Percentiles rank a stretch among this genome's conserved stretches.
Evolutionary conservation across 2,113 vertebrate species (phyloP).

Genomic region (Macquaria australasica): DNA sequence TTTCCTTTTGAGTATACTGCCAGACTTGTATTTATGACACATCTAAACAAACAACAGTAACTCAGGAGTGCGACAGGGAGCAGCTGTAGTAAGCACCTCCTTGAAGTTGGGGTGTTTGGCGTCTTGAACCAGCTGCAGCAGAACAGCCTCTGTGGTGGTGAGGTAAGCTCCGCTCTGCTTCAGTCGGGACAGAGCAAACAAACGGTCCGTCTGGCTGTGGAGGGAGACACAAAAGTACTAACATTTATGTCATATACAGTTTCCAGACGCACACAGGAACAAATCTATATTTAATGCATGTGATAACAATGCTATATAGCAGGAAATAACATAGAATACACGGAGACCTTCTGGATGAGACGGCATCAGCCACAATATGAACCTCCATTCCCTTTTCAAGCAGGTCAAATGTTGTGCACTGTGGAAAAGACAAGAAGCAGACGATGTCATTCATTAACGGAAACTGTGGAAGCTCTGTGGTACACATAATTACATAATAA

Average conservation of each 20-base stretch:
- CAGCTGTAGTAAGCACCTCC: conserved; percentile 81
- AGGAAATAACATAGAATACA: background rate
- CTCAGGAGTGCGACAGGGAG: background rate
- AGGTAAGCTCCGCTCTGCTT: conserved; percentile 91
- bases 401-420: conserved; percentile 91
- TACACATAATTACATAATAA: background rate
- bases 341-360: conserved; percentile 90
- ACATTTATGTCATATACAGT: background rate
- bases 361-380: conserved; percentile 92
- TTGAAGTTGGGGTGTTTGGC: conserved; percentile 89
- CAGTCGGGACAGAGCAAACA: conserved; percentile 89
- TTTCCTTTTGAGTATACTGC: background rate
- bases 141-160: conserved; percentile 89
- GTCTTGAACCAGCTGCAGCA: conserved; percentile 90
- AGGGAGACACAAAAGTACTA: background rate
- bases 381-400: conserved; percentile 90
- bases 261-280: background rate
- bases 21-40: background rate
- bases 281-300: background rate
- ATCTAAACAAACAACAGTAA: background rate
- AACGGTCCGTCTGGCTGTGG: conserved; percentile 91
- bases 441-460: background rate
- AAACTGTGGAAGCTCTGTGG: background rate
- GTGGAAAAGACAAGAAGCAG: conserved; percentile 17
- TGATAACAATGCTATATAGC: background rate